Evolutionary conservation across 2,888 invertebrate genomes (phyloP).

Genomic region (Eulithis prunata): DNA sequence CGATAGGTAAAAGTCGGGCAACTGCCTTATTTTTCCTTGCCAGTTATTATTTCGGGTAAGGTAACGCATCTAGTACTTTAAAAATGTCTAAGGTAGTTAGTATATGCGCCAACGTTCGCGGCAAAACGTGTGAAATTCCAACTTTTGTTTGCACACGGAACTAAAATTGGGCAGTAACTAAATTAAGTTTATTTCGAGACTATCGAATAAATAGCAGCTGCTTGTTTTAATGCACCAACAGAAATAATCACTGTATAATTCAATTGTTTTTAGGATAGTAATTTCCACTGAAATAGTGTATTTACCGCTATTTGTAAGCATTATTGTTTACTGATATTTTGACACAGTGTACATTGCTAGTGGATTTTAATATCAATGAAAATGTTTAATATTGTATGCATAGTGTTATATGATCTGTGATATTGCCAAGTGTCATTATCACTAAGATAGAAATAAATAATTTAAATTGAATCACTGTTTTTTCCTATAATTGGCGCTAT

Average conservation of each 20-base stretch:
- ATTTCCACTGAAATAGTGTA: not conserved
- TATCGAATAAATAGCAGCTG: not conserved
- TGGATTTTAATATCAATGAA: too few species aligned
- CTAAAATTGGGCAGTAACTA: not conserved
- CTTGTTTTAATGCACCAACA: not conserved
- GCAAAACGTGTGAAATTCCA: conserved; percentile 26
- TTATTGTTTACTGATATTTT: not conserved
- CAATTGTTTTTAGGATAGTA: not conserved
- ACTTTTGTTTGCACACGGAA: conserved; percentile 2
- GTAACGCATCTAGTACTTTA: too few species aligned
- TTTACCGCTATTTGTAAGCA: not conserved
- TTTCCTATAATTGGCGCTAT: too few species aligned
- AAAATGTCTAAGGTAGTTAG: conserved; percentile 16
- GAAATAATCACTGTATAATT: conserved; percentile 1
- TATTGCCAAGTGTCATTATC: too few species aligned
- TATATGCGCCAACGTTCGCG: conserved; percentile 61
- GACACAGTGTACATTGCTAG: not conserved
- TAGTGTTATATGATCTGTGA: too few species aligned
- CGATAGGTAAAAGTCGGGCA: too few species aligned
- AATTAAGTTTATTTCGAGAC: conserved; percentile 8
- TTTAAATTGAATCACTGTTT: too few species aligned
- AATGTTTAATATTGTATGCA: too few species aligned
- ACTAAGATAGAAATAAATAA: too few species aligned
- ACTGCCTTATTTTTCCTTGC: too few species aligned
- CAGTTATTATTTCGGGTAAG: too few species aligned